These are phyloP conservation scores for Ascidia mentula DNA, from an alignment of 23 tunicate genomes.

Conservation along the genomic window DNA sequence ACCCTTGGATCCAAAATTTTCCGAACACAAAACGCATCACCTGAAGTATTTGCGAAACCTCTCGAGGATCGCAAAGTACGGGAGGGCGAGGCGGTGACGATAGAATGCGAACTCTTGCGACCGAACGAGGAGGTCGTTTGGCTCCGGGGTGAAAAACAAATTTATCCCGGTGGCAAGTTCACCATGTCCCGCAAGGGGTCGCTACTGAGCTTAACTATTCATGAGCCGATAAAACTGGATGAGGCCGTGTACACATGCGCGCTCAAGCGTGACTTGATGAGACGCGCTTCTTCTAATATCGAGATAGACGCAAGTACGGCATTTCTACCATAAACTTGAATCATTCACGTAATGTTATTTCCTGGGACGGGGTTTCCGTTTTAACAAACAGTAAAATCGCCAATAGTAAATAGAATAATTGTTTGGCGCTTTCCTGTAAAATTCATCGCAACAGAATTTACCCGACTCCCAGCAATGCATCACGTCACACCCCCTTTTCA, in stretches of 20 bases:
- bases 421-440: no score
- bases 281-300: constrained; percentile 35
- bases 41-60: constrained; percentile 45
- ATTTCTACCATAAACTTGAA: no score
- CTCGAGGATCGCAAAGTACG: constrained; percentile 30
- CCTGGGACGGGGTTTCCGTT: no score
- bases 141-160: constrained; percentile 57
- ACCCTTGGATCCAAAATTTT: no score
- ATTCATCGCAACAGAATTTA: no score
- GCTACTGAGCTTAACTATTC: constrained; percentile 38
- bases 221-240: constrained; percentile 58
- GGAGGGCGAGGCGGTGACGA: constrained; percentile 58
- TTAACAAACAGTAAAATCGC: no score
- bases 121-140: constrained; percentile 71
- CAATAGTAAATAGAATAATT: no score
- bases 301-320: constrained; percentile 76
- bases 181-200: constrained; percentile 33
- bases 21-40: not conserved
- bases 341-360: no score
- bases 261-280: constrained; percentile 36
- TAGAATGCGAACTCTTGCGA: constrained; percentile 59
- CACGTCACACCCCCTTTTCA: no score
- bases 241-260: constrained; percentile 82
- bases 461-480: no score
- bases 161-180: constrained; percentile 75